Evolutionary conservation across 1,140 invertebrate species (phyloP).

Genomic region (Drosophila takahashii): DNA sequence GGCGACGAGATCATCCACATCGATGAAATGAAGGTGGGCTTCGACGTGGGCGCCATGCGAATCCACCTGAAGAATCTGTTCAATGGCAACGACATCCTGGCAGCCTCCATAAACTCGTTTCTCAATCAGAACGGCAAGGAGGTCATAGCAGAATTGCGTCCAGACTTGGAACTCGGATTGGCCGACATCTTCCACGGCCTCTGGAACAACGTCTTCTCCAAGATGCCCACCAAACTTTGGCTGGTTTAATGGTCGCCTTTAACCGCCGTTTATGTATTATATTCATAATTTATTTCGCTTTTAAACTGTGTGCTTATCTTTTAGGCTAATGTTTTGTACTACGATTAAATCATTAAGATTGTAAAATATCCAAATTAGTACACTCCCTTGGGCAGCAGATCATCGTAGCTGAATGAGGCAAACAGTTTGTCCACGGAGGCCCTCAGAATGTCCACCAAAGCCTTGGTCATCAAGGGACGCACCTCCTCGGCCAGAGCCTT

Average conservation of each 20-base stretch:
- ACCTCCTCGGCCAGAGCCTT: conserved; percentile 86
- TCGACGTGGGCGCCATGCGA: conserved; percentile 85
- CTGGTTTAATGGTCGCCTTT: conserved; percentile 80
- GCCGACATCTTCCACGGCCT: conserved; percentile 91
- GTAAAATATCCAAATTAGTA: conserved; percentile 3
- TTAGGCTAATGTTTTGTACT: conserved; percentile 41
- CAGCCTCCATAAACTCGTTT: conserved; percentile 86
- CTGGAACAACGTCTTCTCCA: conserved; percentile 91
- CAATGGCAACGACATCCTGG: conserved; percentile 86
- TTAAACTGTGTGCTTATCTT: conserved; percentile 39
- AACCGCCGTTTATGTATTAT: conserved; percentile 27
- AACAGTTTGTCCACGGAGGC: conserved; percentile 86
- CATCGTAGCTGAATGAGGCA: conserved; percentile 73
- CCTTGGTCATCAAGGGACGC: conserved; percentile 86
- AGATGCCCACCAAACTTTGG: conserved; percentile 92
- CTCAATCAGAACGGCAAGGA: conserved; percentile 93
- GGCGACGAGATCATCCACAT: conserved; percentile 85
- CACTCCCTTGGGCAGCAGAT: conserved; percentile 57
- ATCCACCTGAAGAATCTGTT: conserved; percentile 86
- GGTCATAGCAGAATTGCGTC: conserved; percentile 93
- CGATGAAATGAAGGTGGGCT: conserved; percentile 86
- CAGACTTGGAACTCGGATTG: conserved; percentile 90
- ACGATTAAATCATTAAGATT: conserved; percentile 46
- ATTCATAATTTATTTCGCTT: conserved; percentile 64
- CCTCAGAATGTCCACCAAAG: conserved; percentile 86